These are phyloP conservation scores for Albula glossodonta DNA, from an alignment of 2,113 vertebrate genomes.

Conservation along the genomic window DNA sequence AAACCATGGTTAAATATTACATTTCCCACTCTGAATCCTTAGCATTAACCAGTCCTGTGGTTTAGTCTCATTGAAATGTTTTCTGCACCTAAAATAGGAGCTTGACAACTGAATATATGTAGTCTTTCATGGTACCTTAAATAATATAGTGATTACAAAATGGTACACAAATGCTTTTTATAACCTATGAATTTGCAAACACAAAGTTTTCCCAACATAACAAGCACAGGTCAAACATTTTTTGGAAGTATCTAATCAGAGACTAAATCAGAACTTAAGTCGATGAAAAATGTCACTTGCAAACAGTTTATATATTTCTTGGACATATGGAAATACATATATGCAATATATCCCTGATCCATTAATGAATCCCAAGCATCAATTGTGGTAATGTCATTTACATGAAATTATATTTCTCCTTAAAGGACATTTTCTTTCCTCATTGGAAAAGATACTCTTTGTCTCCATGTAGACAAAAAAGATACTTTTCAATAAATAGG, in stretches of 20 bases:
- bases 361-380: not conserved
- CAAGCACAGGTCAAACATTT: not conserved
- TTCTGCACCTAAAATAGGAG: not conserved
- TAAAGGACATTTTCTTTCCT: not conserved
- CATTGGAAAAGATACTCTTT: slow-evolving; percentile 2
- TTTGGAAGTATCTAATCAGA: not conserved
- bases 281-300: slow-evolving; percentile 28
- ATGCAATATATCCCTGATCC: not conserved
- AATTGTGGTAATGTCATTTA: slow-evolving; percentile 5
- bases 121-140: not conserved
- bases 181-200: slow-evolving; percentile 7
- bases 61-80: not conserved
- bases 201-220: slow-evolving; percentile 15
- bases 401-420: not conserved
- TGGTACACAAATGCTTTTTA: slow-evolving; percentile 18
- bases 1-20: not conserved
- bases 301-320: slow-evolving; percentile 22
- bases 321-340: not conserved
- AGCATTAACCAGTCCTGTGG: not conserved
- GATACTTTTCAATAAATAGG: not conserved
- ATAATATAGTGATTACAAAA: not conserved
- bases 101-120: not conserved
- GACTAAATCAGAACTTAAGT: slow-evolving; percentile 14
- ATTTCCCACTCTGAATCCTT: not conserved
- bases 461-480: not conserved